Evolutionary conservation across 2,113 vertebrate genomes (phyloP).

Genomic region (Phyllostomus discolor): DNA sequence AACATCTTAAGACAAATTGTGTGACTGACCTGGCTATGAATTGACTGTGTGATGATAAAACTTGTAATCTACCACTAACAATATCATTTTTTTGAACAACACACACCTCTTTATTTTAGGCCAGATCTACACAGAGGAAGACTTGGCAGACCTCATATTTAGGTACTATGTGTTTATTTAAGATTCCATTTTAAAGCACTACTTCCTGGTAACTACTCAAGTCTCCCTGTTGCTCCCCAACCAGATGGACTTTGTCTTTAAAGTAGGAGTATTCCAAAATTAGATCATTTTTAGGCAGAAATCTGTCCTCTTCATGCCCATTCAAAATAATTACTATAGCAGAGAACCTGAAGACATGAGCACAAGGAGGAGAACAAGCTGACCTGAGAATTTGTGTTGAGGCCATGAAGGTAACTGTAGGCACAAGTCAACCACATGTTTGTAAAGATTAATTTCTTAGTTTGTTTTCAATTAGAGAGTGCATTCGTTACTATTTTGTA

Average conservation of each 20-base stretch:
- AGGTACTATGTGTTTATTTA: not conserved
- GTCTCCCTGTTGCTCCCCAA: not conserved
- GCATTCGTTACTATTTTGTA: not conserved
- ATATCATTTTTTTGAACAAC: not conserved
- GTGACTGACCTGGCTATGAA: not conserved
- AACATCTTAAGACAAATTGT: not conserved
- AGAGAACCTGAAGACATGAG: not conserved
- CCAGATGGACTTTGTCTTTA: not conserved
- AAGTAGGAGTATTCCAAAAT: not conserved
- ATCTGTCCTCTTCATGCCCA: not conserved
- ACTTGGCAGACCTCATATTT: not conserved
- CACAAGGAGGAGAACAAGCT: not conserved
- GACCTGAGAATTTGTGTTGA: not conserved
- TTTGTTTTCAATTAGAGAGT: not conserved
- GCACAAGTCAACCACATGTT: not conserved
- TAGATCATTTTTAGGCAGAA: not conserved
- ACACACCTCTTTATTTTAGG: not conserved
- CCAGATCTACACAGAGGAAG: not conserved
- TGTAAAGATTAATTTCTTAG: not conserved
- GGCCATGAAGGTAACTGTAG: not conserved
- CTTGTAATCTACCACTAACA: not conserved
- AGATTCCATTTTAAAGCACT: not conserved
- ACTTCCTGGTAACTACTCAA: not conserved
- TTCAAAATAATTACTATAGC: not conserved
- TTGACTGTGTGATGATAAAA: not conserved